phyloP scores from a whole-genome alignment of 2,888 invertebrate genomes.

The Eupithecia abbreviata region DNA sequence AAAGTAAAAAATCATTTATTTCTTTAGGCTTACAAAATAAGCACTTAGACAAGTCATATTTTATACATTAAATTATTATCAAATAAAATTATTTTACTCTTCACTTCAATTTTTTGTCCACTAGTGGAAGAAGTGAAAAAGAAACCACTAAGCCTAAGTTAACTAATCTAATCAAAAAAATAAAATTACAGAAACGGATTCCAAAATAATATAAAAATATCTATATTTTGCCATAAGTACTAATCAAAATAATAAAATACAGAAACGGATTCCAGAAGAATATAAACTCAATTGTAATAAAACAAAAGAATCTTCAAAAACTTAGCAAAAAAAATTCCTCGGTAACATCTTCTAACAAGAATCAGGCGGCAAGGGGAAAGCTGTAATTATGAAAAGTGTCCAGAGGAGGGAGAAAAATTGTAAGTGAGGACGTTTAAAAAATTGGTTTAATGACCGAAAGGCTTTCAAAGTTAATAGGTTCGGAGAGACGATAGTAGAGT shows the following conservation, averaged over 20 bases:
- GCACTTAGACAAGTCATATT: no score
- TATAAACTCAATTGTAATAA: conserved; percentile 40
- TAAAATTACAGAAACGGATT: no score
- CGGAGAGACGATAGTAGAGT: conserved; percentile 60
- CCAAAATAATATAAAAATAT: no score
- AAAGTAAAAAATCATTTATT: no score
- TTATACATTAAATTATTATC: no score
- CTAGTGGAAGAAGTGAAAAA: no score
- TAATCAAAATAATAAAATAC: not conserved
- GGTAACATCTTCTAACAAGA: conserved; percentile 79
- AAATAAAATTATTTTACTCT: no score
- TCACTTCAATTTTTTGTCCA: no score
- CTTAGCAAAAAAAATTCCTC: conserved; percentile 51
- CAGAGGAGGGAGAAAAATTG: conserved; percentile 69
- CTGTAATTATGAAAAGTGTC: conserved; percentile 83
- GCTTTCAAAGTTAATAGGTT: conserved; percentile 82
- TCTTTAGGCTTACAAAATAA: no score
- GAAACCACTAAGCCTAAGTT: no score
- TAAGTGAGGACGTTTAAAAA: conserved; percentile 75
- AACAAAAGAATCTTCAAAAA: conserved; percentile 32
- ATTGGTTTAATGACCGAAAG: conserved; percentile 77
- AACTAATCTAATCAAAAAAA: no score
- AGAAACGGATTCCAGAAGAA: conserved; percentile 15
- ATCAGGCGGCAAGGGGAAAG: conserved; percentile 53
- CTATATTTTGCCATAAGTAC: not conserved